Percentiles rank a stretch among this genome's conserved stretches.
phyloP scores from a whole-genome alignment of 2,113 vertebrate genomes.

The Equus przewalskii region DNA sequence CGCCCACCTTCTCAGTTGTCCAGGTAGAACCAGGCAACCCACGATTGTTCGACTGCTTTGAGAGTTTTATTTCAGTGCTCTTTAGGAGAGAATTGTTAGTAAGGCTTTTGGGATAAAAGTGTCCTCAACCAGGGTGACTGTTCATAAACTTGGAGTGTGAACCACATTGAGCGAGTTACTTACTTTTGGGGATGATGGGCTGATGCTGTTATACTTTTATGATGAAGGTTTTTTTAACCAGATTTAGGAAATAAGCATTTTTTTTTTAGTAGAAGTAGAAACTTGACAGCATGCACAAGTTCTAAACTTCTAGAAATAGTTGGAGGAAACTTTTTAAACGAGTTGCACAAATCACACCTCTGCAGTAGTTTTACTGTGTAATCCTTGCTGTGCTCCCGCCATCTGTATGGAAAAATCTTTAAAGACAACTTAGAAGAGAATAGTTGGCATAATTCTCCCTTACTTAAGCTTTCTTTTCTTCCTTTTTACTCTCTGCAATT shows the following conservation, averaged over 20 bases:
- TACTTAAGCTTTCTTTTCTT: background rate
- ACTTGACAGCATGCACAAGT: rapidly evolving
- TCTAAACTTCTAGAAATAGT: background rate
- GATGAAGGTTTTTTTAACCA: no score
- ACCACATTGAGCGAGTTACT: rapidly evolving
- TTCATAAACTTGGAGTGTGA: background rate
- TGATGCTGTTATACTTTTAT: rapidly evolving
- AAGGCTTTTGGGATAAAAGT: background rate
- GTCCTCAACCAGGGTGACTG: background rate
- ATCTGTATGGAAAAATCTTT: background rate
- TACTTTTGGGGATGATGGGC: rapidly evolving
- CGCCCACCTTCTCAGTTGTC: rapidly evolving
- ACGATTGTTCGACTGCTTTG: rapidly evolving
- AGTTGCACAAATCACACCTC: rapidly evolving
- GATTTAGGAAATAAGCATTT: no score
- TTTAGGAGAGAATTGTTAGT: background rate
- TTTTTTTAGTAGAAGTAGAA: background rate
- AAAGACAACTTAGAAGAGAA: background rate
- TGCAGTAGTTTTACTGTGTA: no score
- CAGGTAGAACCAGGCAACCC: rapidly evolving
- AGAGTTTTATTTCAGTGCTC: rapidly evolving
- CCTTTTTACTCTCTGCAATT: background rate
- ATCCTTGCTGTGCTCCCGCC: no score
- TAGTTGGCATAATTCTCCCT: background rate
- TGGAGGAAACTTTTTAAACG: background rate